A percentile compares a stretch with the other conserved stretches of the same genome.
Evolutionary conservation across 2,797 vertebrate genomes (phyloP).

Genomic region (Alectoris magna): DNA sequence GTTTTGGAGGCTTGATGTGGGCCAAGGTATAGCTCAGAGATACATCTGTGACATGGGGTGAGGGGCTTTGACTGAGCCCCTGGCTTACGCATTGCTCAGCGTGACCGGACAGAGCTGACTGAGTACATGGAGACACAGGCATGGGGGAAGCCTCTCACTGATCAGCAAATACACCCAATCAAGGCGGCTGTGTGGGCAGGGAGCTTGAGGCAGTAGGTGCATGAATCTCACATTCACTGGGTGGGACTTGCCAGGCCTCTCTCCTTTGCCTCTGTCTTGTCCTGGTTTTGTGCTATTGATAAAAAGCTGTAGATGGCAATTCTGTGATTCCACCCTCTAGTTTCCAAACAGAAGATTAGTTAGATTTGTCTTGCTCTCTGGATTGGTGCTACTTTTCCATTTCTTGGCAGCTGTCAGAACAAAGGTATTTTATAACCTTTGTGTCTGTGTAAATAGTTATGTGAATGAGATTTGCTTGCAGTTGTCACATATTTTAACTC

Average conservation of each 20-base stretch:
- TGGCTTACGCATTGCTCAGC: not conserved
- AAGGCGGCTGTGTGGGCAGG: not conserved
- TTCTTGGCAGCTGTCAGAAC: slow-evolving; percentile 6
- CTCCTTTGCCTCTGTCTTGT: not conserved
- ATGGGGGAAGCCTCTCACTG: not conserved
- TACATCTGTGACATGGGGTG: not conserved
- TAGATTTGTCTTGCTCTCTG: not conserved
- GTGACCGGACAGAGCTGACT: not conserved
- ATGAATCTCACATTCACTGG: not conserved
- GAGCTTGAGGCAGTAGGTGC: not conserved
- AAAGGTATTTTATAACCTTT: slow-evolving; percentile 41
- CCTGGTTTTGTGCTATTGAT: not conserved
- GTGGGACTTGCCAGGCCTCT: not conserved
- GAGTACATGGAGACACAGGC: not conserved
- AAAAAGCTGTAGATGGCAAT: not conserved
- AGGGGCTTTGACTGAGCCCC: not conserved
- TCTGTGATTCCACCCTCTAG: not conserved
- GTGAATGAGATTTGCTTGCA: not conserved
- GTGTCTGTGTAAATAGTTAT: not conserved
- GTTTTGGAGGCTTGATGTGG: not conserved
- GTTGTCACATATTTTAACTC: slow-evolving; percentile 4
- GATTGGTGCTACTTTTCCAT: not conserved
- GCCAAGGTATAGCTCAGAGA: not conserved
- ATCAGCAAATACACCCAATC: not conserved
- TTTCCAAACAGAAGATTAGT: not conserved